phyloP scores from a whole-genome alignment of 1,140 invertebrate species.

The Polyergus mexicanus region DNA sequence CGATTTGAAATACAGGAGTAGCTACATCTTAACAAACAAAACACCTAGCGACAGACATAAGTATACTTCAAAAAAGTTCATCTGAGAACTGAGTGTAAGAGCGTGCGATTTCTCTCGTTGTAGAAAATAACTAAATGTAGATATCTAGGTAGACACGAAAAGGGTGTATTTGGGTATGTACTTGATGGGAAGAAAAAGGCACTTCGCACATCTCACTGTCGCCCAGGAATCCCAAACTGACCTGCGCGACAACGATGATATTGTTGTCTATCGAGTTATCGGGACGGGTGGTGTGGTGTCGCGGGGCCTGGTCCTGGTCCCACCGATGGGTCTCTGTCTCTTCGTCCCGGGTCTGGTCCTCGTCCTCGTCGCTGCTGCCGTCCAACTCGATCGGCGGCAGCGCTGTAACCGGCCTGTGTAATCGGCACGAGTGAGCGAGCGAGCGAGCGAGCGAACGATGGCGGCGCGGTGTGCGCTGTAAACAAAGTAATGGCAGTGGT shows the following conservation, averaged over 20 bases:
- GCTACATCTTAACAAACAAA: neutral
- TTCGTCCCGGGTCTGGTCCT: slow-evolving; percentile 54
- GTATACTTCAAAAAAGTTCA: neutral
- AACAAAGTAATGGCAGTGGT: slow-evolving; percentile 50
- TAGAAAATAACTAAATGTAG: neutral
- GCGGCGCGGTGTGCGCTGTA: slow-evolving; percentile 52
- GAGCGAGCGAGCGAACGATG: slow-evolving; percentile 24
- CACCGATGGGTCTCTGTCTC: slow-evolving; percentile 36
- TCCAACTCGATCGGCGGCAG: slow-evolving; percentile 58
- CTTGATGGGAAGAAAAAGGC: neutral
- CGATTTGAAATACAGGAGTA: slow-evolving; percentile 32
- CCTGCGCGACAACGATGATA: slow-evolving; percentile 46
- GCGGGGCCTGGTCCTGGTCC: slow-evolving; percentile 37
- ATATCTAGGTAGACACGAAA: neutral
- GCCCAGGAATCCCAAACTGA: slow-evolving; percentile 39
- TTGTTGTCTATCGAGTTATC: slow-evolving; percentile 1
- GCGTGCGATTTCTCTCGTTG: no score
- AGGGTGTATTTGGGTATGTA: neutral
- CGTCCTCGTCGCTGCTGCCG: slow-evolving; percentile 54
- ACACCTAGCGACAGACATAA: neutral
- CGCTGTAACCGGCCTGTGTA: slow-evolving; percentile 56
- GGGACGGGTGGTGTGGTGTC: neutral
- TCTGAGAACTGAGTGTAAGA: neutral
- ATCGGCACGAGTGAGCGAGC: slow-evolving; percentile 49
- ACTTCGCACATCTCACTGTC: slow-evolving; percentile 24